phyloP scores from a whole-genome alignment of 2,113 vertebrate species.

The Rallus limicola region DNA sequence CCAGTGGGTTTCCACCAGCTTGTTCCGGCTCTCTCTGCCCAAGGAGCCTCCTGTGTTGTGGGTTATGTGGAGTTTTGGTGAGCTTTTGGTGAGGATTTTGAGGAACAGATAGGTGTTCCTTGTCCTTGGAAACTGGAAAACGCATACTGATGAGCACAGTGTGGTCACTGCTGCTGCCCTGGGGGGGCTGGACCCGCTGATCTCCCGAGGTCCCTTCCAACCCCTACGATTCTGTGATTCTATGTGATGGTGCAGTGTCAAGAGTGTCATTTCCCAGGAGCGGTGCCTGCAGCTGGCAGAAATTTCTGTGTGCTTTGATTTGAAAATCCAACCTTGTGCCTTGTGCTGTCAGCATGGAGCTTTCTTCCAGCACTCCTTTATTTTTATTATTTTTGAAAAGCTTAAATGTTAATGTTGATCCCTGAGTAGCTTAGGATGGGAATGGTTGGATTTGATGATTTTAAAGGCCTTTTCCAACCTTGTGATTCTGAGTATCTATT shows the following conservation, averaged over 20 bases:
- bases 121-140: background rate
- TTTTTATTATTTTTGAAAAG: background rate
- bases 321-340: background rate
- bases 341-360: background rate
- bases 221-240: too few species aligned
- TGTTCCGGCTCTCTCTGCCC: background rate
- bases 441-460: too few species aligned
- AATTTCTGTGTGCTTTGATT: background rate
- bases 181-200: too few species aligned
- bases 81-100: background rate
- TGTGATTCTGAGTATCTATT: too few species aligned
- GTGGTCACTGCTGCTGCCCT: fast-evolving
- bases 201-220: too few species aligned
- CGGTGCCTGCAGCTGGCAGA: background rate
- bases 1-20: background rate
- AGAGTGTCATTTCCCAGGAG: background rate
- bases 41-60: background rate
- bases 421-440: background rate
- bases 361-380: background rate
- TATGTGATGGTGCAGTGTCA: background rate
- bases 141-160: background rate
- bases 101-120: background rate
- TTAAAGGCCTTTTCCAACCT: too few species aligned
- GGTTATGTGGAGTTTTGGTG: background rate
- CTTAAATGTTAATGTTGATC: background rate